Percentiles rank a stretch among this genome's conserved stretches.
Evolutionary conservation across 2,888 invertebrate species (phyloP).

Genomic region (Lissocephala sabroskyi): DNA sequence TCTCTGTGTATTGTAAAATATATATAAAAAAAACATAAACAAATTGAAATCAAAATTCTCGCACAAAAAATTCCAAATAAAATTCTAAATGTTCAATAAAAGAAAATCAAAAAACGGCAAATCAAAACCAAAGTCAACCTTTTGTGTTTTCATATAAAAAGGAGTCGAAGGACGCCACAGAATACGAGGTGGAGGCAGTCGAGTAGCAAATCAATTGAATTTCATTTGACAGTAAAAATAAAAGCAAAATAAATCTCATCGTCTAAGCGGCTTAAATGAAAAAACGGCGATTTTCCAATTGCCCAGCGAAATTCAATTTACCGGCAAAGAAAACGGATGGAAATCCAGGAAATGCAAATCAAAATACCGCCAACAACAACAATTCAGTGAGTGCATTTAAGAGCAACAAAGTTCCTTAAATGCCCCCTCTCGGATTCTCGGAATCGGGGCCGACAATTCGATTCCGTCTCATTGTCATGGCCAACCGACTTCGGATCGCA

Average conservation of each 20-base stretch:
- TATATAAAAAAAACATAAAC: background rate
- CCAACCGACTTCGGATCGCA: constrained; percentile 24
- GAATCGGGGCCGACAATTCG: no score
- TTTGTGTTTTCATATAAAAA: constrained; percentile 1
- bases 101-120: background rate
- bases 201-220: no score
- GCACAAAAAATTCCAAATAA: background rate
- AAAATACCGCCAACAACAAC: no score
- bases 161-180: no score
- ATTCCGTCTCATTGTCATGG: constrained; percentile 22
- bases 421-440: no score
- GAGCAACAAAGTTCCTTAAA: no score
- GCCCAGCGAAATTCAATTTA: no score
- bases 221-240: background rate
- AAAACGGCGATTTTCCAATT: no score
- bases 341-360: no score
- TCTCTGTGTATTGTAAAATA: constrained; percentile 5
- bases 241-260: background rate
- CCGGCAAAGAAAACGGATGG: no score
- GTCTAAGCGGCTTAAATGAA: background rate
- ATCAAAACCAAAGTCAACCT: constrained; percentile 10
- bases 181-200: no score
- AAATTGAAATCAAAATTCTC: background rate
- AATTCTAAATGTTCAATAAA: constrained; percentile 7
- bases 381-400: no score